Conservation (phyloP, 2,113 vertebrate species). For the Aegotheles bennettii region DNA sequence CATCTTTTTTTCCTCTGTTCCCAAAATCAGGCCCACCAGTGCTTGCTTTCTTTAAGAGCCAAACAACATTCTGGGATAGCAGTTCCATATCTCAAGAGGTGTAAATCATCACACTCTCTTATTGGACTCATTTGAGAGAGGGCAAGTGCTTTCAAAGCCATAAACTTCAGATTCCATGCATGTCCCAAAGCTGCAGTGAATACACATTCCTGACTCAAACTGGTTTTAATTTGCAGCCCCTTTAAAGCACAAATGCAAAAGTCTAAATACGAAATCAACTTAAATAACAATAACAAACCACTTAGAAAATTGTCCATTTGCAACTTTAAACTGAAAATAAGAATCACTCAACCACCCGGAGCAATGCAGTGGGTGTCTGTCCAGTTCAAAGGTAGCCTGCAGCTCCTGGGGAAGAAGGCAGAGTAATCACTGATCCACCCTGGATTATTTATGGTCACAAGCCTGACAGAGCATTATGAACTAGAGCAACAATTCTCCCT, state of each 20-base stretch:
- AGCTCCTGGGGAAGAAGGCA: neutral
- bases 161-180: constrained; percentile 66
- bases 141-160: constrained; percentile 46
- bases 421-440: neutral
- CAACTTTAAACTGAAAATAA: neutral
- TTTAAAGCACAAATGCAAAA: constrained; percentile 55
- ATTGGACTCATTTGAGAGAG: constrained; percentile 73
- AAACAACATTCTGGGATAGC: constrained; percentile 69
- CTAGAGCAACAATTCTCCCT: neutral
- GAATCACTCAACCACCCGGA: neutral
- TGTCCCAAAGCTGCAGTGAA: constrained; percentile 54
- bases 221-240: constrained; percentile 70
- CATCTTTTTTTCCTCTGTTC: neutral
- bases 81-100: constrained; percentile 64
- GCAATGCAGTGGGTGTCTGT: neutral
- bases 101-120: constrained; percentile 70
- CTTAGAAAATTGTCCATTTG: neutral
- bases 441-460: neutral
- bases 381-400: neutral
- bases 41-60: constrained; percentile 55
- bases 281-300: constrained; percentile 24
- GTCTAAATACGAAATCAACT: constrained; percentile 27
- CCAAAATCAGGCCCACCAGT: constrained; percentile 34
- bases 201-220: constrained; percentile 53
- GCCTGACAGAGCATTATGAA: neutral